These are phyloP conservation scores for Acanthaster planci DNA, from an alignment of 35 echinoderm and acorn worm species.

Conservation along the genomic window DNA sequence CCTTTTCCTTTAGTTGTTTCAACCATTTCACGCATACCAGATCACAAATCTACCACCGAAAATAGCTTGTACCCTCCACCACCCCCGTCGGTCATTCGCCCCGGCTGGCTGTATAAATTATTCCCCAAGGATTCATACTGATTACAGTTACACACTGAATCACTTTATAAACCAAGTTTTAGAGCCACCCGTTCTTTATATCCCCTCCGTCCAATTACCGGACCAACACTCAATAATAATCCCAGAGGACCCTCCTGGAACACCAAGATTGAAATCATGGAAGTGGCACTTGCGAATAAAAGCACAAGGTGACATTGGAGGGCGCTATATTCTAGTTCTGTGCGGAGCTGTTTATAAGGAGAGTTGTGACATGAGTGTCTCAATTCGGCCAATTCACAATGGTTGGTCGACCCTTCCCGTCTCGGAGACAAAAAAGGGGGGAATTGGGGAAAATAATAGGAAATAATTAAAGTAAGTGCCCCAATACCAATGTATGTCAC, in stretches of 20 bases:
- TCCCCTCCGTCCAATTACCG: conserved; percentile 23
- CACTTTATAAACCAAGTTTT: conserved; percentile 12
- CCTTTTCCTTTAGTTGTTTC: no score
- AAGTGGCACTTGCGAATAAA: background rate
- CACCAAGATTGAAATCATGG: conserved; percentile 4
- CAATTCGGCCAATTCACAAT: no score
- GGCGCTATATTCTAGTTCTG: background rate
- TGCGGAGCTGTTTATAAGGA: no score
- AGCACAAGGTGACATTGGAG: background rate
- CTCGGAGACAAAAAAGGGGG: no score
- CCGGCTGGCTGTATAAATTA: background rate
- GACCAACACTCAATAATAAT: background rate
- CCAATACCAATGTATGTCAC: no score
- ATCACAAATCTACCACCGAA: background rate
- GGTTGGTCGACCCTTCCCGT: no score
- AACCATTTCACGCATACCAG: no score
- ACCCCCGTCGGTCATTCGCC: conserved; percentile 14
- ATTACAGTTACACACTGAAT: conserved; percentile 16
- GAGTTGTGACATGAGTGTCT: no score
- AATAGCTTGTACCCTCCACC: background rate
- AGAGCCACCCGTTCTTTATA: background rate
- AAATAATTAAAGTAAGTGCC: no score
- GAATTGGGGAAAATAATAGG: no score
- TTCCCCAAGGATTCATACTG: background rate
- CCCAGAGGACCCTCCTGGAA: background rate